Conservation (phyloP, 2,113 vertebrate species). For the Bambusicola thoracicus region DNA sequence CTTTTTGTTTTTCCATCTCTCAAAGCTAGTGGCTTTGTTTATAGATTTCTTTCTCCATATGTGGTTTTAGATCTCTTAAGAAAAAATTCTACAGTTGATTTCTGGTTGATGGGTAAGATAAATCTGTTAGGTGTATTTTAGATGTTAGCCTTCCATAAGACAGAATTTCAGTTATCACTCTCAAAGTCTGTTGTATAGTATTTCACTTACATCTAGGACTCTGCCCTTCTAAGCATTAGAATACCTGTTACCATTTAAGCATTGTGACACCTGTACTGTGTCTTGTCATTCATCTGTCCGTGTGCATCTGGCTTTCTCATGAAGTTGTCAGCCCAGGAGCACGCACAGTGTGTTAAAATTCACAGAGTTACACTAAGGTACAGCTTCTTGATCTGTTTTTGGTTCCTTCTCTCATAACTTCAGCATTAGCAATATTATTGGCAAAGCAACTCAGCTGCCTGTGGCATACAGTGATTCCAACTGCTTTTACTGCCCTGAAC, state of each 20-base stretch:
- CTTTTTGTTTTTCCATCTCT: not conserved
- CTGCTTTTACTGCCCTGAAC: not conserved
- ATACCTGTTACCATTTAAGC: not conserved
- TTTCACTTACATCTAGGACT: not conserved
- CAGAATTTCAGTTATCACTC: not conserved
- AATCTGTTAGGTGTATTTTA: not conserved
- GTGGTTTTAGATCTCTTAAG: not conserved
- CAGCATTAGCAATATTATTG: not conserved
- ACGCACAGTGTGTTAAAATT: not conserved
- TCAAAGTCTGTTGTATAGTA: not conserved
- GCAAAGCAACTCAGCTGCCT: not conserved
- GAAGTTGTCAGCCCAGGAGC: not conserved
- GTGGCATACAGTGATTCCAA: not conserved
- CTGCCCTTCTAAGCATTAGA: not conserved
- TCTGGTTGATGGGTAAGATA: not conserved
- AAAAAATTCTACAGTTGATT: not conserved
- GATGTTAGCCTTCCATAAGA: not conserved
- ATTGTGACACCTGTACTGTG: not conserved
- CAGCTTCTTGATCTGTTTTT: not conserved
- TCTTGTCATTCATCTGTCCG: not conserved
- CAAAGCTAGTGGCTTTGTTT: not conserved
- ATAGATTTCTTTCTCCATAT: not conserved
- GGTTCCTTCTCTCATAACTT: not conserved
- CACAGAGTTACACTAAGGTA: not conserved
- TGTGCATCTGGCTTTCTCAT: not conserved